A percentile compares a stretch with the other conserved stretches of the same genome.
These are phyloP conservation scores for Euura lappo DNA, from an alignment of 1,140 invertebrate genomes.

Conservation along the genomic window DNA sequence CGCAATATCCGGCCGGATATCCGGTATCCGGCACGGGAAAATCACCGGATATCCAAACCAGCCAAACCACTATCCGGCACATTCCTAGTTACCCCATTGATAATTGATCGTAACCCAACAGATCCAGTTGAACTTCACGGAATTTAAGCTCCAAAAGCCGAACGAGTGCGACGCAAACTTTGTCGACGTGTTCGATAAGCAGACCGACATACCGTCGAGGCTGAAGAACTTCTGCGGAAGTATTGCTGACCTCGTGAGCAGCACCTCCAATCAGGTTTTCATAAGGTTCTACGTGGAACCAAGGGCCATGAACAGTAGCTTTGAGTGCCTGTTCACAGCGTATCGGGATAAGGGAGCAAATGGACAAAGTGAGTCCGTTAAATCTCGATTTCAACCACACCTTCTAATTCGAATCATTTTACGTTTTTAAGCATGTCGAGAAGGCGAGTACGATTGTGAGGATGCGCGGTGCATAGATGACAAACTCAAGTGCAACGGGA, in stretches of 20 bases:
- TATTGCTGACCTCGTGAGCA: slow-evolving; percentile 73
- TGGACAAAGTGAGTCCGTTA: slow-evolving; percentile 37
- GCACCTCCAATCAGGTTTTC: slow-evolving; percentile 68
- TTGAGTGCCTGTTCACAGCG: slow-evolving; percentile 76
- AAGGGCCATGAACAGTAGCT: slow-evolving; percentile 70
- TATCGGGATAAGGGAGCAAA: slow-evolving; percentile 66
- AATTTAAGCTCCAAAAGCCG: slow-evolving; percentile 73
- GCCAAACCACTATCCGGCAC: too few relatives aligned
- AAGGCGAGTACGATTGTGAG: slow-evolving; percentile 81
- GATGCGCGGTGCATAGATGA: slow-evolving; percentile 82
- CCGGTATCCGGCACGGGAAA: too few relatives aligned
- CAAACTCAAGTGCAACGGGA: slow-evolving; percentile 74
- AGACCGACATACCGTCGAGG: slow-evolving; percentile 68
- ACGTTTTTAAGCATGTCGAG: slow-evolving; percentile 52
- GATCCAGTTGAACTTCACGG: slow-evolving; percentile 76
- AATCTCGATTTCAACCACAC: not conserved
- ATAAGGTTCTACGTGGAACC: slow-evolving; percentile 74
- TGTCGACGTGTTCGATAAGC: slow-evolving; percentile 76
- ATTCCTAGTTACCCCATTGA: too few relatives aligned
- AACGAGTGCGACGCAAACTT: slow-evolving; percentile 87
- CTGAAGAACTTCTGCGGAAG: slow-evolving; percentile 80
- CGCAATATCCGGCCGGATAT: too few relatives aligned
- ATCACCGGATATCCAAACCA: too few relatives aligned
- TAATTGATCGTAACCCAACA: slow-evolving; percentile 47
- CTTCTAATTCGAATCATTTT: not conserved